Base-by-base conservation (phyloP, 2,888 invertebrate species). In the Orchesella flavescens region DNA sequence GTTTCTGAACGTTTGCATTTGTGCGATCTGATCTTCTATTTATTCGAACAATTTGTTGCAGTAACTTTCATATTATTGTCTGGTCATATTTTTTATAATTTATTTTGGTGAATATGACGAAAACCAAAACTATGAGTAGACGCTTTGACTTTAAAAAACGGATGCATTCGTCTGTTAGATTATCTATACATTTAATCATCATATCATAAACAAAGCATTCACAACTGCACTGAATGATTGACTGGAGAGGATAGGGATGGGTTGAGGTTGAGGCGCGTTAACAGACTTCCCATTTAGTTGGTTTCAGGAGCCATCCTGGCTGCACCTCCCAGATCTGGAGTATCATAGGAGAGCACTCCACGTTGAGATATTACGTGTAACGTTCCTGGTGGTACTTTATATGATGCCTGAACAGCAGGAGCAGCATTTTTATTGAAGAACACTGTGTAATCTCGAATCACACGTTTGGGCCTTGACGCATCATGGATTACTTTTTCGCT, bases 301-400 rank as follows among this genome's bases (percentile, higher is more conserved):
- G 68, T 46, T 13, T 83, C 80, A 1, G 76, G 83, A 1, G 86
- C 86, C 85, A 87, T 86, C 53, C 84, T 73, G 0, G 85, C 87
- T 24, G 79, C 86, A 34, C 75, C 86, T 19, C 88, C 88, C 46
- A 88, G 84, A 34, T 88, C 88, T 5, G 86, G 85, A 23, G 86
- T 87, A 53, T 88, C 85, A 61, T 83, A 88, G 3, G 81, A 76
- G 4, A 88, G 85, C 19, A 87, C 86, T 15, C 87, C 88, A 19
- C 87, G 78, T 57, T 87, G 78, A n/a, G 88, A 86, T 55, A 87
- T 81, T 24, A 88, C 88, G 74, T 88, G 88, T 5, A 88, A 82
- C 1, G 88, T 88, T 55, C 88, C 88, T 15, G 88, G 88, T 63
- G 88, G 87, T 2, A 88, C 86, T 76, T 86, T 85, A 74, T 88